A percentile compares a stretch with the other conserved stretches of the same genome.
Conservation (phyloP, 2,113 vertebrate species). For the Neolamprologus sp. region DNA sequence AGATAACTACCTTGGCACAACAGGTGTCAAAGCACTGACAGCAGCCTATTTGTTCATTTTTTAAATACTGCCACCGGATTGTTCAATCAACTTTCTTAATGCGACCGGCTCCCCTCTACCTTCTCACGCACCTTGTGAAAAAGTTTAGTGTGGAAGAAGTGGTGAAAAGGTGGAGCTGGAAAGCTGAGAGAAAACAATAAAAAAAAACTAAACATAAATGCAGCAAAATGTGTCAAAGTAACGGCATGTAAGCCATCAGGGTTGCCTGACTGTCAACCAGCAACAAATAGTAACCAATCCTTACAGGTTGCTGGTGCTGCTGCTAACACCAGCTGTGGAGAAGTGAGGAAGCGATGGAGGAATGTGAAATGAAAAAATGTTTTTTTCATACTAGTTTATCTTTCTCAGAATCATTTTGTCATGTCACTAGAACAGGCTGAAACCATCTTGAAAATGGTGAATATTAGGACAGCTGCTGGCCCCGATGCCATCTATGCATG, state of each 20-base stretch:
- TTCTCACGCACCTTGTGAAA: neutral
- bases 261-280: neutral
- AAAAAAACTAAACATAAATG: neutral
- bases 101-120: neutral
- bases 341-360: neutral
- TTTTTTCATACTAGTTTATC: neutral
- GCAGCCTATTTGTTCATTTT: neutral
- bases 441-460: neutral
- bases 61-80: neutral
- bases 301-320: neutral
- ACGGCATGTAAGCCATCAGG: fast-evolving
- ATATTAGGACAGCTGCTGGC: neutral
- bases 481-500: neutral
- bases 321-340: neutral
- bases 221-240: neutral
- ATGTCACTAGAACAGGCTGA: fast-evolving
- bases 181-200: neutral
- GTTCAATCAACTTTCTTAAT: neutral
- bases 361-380: fast-evolving
- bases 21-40: neutral
- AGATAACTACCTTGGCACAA: neutral
- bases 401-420: neutral
- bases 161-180: neutral
- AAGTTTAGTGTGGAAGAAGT: neutral
- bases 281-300: neutral